These are phyloP conservation scores for Callyntrura guangdongensis DNA, from an alignment of 2,888 invertebrate genomes.

Conservation along the genomic window DNA sequence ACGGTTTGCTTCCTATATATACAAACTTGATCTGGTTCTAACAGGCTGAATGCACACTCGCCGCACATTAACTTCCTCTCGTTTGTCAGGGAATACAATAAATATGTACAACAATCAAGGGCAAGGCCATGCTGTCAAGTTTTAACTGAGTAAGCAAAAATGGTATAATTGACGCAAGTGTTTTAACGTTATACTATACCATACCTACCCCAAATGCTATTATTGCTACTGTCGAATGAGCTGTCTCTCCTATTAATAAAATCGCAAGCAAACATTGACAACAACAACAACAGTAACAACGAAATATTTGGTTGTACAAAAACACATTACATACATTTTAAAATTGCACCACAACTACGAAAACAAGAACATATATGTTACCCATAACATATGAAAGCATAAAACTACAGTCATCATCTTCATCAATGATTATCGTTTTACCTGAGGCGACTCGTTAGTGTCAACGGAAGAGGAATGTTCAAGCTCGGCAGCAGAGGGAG, in stretches of 20 bases:
- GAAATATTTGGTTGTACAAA: neutral
- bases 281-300: constrained; percentile 32
- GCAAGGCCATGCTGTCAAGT: constrained; percentile 41
- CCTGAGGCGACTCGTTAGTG: constrained; percentile 78
- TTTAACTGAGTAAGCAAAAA: constrained; percentile 18
- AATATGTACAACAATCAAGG: constrained; percentile 44
- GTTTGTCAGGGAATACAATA: neutral
- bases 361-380: constrained; percentile 1
- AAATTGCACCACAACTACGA: neutral
- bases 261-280: neutral
- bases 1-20: neutral
- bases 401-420: constrained; percentile 7
- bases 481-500: constrained; percentile 69
- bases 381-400: constrained; percentile 6
- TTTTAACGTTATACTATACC: neutral
- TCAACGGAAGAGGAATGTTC: constrained; percentile 76
- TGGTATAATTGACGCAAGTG: constrained; percentile 36
- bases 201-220: neutral
- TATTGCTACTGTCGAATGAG: constrained; percentile 36
- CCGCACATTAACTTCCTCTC: neutral
- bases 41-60: neutral
- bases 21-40: constrained; percentile 4
- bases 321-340: too few species aligned
- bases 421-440: constrained; percentile 60
- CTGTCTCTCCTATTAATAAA: neutral